Base-by-base conservation (phyloP, 1,140 invertebrate species). In the Eriocheir sinensis region DNA sequence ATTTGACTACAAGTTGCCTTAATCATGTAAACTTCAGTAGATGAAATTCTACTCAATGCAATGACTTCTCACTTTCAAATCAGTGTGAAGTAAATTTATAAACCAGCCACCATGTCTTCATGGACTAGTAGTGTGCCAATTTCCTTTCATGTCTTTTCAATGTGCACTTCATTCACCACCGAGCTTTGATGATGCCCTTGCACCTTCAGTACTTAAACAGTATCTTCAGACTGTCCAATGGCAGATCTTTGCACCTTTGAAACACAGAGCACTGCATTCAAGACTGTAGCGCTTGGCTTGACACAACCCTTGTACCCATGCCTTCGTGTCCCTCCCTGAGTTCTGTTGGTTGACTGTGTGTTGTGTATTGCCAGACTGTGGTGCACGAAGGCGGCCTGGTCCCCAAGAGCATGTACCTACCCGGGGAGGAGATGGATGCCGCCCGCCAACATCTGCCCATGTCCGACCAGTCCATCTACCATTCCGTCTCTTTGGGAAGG, bases 341-440 rank as follows among this genome's bases (percentile, higher is more conserved):
- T 27, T 8, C 27, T 72, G 60, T n/a, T 21, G n/a, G 60, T 21
- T n/a, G 60, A n/a, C 21, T 21, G 21, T 72, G 60, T 72, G 60
- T 72, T 96, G 36, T 95, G 44, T 91, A 44, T 94, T 60, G 27
- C 44, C 53, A 96, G 94, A 95, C 92, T 48, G 92, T 91, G 34
- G 95, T 96, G 15, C 91, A 93, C n/a, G 98, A 99, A 96, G 98
- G 98, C 60, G 98, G 98, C 60, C 97, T 99, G 89, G 98, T 99
- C 12, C 99, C 99, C 30, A 99, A 99, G 97, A 98, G 97, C 95
- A 97, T 99, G 88, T 99, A 99, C 96, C 98, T 98, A 97, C 98
- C 98, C 95, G 98, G 98, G 83, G 97, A 98, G 41, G 98, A 98
- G 94, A 97, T 95, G 93, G 97, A 97, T 94, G 95, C 86, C 8